These are phyloP conservation scores for Drosophila sucinea DNA, from an alignment of 1,140 invertebrate species.

Conservation along the genomic window DNA sequence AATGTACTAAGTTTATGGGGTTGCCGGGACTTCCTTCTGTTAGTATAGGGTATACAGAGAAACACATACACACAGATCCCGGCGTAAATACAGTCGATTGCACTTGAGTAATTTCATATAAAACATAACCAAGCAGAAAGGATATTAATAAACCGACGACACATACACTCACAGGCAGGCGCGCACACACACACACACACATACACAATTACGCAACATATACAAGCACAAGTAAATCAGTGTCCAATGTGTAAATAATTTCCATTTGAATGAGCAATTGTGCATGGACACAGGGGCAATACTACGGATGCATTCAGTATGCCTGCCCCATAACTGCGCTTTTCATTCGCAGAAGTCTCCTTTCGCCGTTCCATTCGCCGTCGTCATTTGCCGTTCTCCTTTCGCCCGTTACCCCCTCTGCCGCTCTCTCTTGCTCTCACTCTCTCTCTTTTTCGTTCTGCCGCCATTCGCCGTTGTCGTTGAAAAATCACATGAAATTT, in stretches of 20 bases:
- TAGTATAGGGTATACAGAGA: constrained; percentile 27
- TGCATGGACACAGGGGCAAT: constrained; percentile 53
- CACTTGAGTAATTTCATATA: constrained; percentile 82
- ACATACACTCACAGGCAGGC: constrained; percentile 43
- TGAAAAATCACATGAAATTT: constrained; percentile 82
- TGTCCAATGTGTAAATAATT: constrained; percentile 83
- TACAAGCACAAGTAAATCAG: constrained; percentile 70
- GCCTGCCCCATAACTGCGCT: constrained; percentile 43
- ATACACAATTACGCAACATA: not conserved
- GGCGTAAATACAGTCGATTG: constrained; percentile 75
- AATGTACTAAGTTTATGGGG: too few species aligned
- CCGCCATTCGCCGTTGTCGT: constrained; percentile 35
- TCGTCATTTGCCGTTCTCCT: not conserved
- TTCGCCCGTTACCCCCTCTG: not conserved
- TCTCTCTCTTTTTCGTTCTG: not conserved
- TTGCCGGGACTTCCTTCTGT: too few species aligned
- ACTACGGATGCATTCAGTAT: constrained; percentile 18
- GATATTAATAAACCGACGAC: constrained; percentile 82
- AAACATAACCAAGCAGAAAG: constrained; percentile 81
- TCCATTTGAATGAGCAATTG: constrained; percentile 82
- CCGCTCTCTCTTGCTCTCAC: not conserved
- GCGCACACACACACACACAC: constrained; percentile 30
- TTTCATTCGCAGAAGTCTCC: constrained; percentile 71
- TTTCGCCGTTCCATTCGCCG: not conserved
- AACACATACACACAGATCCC: constrained; percentile 32